Evolutionary conservation across 2,797 vertebrate genomes (phyloP).

Genomic region (Taeniopygia guttata): DNA sequence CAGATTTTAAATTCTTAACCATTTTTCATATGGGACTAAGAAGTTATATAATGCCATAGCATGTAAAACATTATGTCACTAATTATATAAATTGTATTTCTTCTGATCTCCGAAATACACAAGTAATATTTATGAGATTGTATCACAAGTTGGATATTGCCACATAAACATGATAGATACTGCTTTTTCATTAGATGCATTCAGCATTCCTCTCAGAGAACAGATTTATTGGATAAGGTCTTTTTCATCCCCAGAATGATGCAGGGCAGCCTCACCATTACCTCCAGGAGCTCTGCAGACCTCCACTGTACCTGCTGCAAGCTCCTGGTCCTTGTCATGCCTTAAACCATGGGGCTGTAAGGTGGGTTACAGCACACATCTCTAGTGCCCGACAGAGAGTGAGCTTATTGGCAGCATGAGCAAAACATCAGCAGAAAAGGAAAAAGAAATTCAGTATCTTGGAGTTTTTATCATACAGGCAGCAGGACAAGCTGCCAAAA

Average conservation of each 20-base stretch:
- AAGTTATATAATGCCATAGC: not conserved
- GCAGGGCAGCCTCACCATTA: not conserved
- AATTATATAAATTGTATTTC: not conserved
- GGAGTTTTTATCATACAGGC: not conserved
- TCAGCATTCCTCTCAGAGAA: not conserved
- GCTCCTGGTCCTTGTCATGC: not conserved
- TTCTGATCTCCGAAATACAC: not conserved
- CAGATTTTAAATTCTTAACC: not conserved
- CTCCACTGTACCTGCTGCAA: not conserved
- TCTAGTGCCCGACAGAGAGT: accelerated
- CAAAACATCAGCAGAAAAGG: accelerated
- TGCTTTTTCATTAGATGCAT: not conserved
- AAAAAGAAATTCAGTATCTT: not conserved
- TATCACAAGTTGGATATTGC: not conserved
- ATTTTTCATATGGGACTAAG: not conserved
- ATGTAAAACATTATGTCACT: not conserved
- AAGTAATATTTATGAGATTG: not conserved
- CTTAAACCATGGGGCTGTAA: accelerated
- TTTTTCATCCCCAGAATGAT: not conserved
- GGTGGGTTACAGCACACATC: not conserved
- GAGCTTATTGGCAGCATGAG: not conserved
- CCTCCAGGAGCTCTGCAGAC: not conserved
- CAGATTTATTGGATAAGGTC: not conserved
- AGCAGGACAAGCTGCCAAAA: not conserved
- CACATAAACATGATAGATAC: not conserved